These are phyloP conservation scores for Orthosia cruda DNA, from an alignment of 2,888 invertebrate species.

Conservation along the genomic window DNA sequence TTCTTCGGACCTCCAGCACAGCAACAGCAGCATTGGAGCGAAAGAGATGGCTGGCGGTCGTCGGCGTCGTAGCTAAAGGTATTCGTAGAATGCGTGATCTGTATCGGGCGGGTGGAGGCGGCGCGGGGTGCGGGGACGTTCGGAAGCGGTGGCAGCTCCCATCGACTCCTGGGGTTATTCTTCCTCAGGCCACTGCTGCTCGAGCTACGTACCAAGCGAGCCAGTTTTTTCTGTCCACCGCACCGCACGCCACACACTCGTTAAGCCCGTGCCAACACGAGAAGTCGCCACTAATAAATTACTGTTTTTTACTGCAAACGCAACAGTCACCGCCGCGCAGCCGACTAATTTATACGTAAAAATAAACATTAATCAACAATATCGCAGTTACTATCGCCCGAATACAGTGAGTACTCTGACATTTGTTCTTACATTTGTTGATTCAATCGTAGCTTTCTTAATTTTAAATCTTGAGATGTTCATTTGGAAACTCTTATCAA, in stretches of 20 bases:
- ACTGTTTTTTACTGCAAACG: slow-evolving; percentile 91
- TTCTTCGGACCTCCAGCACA: slow-evolving; percentile 81
- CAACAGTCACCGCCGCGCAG: slow-evolving; percentile 91
- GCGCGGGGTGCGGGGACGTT: slow-evolving; percentile 88
- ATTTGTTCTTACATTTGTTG: slow-evolving; percentile 81
- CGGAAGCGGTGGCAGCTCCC: slow-evolving; percentile 92
- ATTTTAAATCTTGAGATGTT: slow-evolving; percentile 63
- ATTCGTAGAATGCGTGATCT: slow-evolving; percentile 92
- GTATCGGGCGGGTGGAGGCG: slow-evolving; percentile 89
- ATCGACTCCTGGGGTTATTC: slow-evolving; percentile 92
- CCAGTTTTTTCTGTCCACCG: slow-evolving; percentile 93
- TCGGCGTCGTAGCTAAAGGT: slow-evolving; percentile 89
- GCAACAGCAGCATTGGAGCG: slow-evolving; percentile 85
- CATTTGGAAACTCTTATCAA: slow-evolving; percentile 12
- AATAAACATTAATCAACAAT: slow-evolving; percentile 90
- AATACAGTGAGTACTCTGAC: slow-evolving; percentile 89
- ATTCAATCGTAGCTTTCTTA: slow-evolving; percentile 83
- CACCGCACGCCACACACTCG: slow-evolving; percentile 92
- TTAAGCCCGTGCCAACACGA: slow-evolving; percentile 93
- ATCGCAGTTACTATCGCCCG: slow-evolving; percentile 88
- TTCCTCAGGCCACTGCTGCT: slow-evolving; percentile 92
- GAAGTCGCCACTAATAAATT: slow-evolving; percentile 93
- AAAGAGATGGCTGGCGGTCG: slow-evolving; percentile 88
- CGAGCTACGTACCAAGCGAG: slow-evolving; percentile 91
- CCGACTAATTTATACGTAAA: slow-evolving; percentile 90